Evolutionary conservation across 2,797 vertebrate genomes (phyloP).

Genomic region (Pelobates cultripes): DNA sequence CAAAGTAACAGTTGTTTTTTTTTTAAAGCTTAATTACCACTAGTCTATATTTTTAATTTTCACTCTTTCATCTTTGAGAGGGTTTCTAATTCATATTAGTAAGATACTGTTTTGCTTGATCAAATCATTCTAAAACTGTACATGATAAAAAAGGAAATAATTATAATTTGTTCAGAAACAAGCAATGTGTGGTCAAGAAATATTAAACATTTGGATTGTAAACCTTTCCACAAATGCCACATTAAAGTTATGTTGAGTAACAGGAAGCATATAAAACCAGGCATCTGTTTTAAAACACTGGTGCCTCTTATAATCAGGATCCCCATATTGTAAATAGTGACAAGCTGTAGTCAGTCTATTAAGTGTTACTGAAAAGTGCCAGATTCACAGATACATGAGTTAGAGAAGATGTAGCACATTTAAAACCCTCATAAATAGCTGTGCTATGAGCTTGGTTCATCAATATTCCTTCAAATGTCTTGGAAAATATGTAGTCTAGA

Average conservation of each 20-base stretch:
- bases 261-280: constrained; percentile 44
- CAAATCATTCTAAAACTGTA: no score
- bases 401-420: constrained; percentile 3
- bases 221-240: constrained; percentile 35
- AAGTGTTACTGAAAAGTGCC: constrained; percentile 47
- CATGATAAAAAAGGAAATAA: no score
- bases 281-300: constrained; percentile 40
- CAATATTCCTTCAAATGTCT: no score
- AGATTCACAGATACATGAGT: constrained; percentile 34
- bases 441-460: not conserved
- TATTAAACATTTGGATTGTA: constrained; percentile 30
- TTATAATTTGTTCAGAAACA: not conserved
- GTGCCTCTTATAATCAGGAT: constrained; percentile 20
- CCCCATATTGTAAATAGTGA: constrained; percentile 38
- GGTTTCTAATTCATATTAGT: no score
- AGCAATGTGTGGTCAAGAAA: constrained; percentile 12
- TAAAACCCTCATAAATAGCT: not conserved
- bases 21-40: no score
- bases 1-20: no score
- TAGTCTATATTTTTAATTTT: no score
- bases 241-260: constrained; percentile 29
- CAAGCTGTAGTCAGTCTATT: constrained; percentile 41
- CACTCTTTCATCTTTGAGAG: no score
- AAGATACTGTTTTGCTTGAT: no score
- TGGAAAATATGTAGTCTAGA: no score